phyloP scores from a whole-genome alignment of 2,797 vertebrate species.

The Thunnus albacares region DNA sequence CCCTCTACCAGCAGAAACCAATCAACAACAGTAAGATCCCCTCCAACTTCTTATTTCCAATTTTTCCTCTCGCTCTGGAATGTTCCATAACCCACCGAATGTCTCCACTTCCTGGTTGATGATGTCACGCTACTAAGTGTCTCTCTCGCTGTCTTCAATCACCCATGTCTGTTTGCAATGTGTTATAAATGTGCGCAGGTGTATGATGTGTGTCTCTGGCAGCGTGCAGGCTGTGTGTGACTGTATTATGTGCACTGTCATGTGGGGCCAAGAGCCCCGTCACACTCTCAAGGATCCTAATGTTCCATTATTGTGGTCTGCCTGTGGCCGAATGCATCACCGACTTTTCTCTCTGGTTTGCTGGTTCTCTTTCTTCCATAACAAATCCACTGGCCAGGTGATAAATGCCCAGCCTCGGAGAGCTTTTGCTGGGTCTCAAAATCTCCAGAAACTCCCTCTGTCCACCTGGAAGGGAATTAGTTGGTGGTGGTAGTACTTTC shows the following conservation, averaged over 20 bases:
- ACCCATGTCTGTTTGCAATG: slow-evolving; percentile 72
- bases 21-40: slow-evolving; percentile 90
- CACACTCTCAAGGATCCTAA: slow-evolving; percentile 50
- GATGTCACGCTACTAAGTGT: slow-evolving; percentile 84
- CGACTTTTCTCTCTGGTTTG: slow-evolving; percentile 67
- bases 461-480: slow-evolving; percentile 15
- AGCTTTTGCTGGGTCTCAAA: slow-evolving; percentile 6
- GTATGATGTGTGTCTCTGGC: slow-evolving; percentile 63
- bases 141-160: slow-evolving; percentile 64
- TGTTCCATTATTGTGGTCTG: slow-evolving; percentile 64
- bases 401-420: background rate
- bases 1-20: slow-evolving; percentile 88
- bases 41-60: slow-evolving; percentile 21
- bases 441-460: slow-evolving; percentile 12
- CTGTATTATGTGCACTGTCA: slow-evolving; percentile 68
- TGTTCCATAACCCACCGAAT: slow-evolving; percentile 80
- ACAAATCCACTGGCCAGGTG: slow-evolving; percentile 36
- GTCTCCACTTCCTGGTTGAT: slow-evolving; percentile 76
- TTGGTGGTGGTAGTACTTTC: slow-evolving; percentile 44
- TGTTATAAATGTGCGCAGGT: slow-evolving; percentile 57
- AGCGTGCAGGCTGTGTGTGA: slow-evolving; percentile 41
- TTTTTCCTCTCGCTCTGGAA: slow-evolving; percentile 70
- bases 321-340: slow-evolving; percentile 77
- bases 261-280: slow-evolving; percentile 52
- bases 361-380: slow-evolving; percentile 62